Evolutionary conservation across 2,113 vertebrate species (phyloP).

Genomic region (Colinus virginianus): DNA sequence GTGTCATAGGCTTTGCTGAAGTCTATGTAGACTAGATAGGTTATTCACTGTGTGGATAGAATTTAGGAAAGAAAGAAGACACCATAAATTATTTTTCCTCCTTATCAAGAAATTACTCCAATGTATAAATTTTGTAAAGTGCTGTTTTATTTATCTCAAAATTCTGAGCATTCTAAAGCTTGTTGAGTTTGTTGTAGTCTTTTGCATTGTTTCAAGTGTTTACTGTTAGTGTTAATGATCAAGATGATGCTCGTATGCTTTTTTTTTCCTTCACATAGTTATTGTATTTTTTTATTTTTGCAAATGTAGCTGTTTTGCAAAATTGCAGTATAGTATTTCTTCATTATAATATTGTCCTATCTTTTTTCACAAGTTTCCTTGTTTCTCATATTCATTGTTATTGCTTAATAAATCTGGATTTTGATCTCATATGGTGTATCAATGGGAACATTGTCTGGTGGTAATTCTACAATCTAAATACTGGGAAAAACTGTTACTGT

Average conservation of each 20-base stretch:
- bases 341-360: not conserved
- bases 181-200: not conserved
- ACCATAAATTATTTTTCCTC: not conserved
- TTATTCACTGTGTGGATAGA: not conserved
- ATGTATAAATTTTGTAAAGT: not conserved
- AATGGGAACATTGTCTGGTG: not conserved
- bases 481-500: not conserved
- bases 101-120: not conserved
- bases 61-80: not conserved
- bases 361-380: not conserved
- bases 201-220: not conserved
- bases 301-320: not conserved
- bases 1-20: too few relatives aligned
- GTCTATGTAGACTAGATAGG: too few relatives aligned
- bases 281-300: not conserved
- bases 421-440: not conserved
- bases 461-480: not conserved
- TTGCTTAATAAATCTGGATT: not conserved
- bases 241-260: not conserved
- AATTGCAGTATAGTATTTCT: not conserved
- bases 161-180: not conserved
- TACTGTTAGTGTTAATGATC: not conserved
- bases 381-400: not conserved
- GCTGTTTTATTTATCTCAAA: not conserved
- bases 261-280: not conserved